Evolutionary conservation across 2,797 vertebrate genomes (phyloP).

Genomic region (Gallinago solitaria): DNA sequence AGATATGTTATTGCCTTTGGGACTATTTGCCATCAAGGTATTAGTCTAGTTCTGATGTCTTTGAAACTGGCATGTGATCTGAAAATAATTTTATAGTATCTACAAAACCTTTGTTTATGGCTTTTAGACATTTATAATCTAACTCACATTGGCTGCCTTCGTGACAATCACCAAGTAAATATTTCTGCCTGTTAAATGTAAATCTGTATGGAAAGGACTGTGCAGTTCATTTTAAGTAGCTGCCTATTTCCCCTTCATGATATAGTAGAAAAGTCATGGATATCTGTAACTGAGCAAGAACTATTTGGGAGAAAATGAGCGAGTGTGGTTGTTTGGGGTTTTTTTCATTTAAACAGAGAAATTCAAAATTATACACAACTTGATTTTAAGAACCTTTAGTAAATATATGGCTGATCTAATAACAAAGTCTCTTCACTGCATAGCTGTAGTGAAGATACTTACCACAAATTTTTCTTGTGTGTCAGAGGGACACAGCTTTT

Average conservation of each 20-base stretch:
- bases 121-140: not conserved
- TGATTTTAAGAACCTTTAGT: not conserved
- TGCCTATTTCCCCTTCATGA: not conserved
- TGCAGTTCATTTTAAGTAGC: not conserved
- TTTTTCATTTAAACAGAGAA: not conserved
- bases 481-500: not conserved
- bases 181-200: not conserved
- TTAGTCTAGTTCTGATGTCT: not conserved
- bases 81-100: not conserved
- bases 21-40: not conserved
- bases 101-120: not conserved
- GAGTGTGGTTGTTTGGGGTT: not conserved
- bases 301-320: not conserved
- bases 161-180: not conserved
- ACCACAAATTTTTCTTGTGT: accelerated
- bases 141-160: not conserved
- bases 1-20: not conserved
- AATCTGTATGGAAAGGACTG: not conserved
- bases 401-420: not conserved
- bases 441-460: not conserved
- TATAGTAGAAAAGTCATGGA: not conserved
- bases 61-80: not conserved
- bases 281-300: not conserved
- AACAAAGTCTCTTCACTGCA: not conserved
- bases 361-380: not conserved